Conservation (phyloP, 2,797 vertebrate genomes). For the Heliangelus exortis region DNA sequence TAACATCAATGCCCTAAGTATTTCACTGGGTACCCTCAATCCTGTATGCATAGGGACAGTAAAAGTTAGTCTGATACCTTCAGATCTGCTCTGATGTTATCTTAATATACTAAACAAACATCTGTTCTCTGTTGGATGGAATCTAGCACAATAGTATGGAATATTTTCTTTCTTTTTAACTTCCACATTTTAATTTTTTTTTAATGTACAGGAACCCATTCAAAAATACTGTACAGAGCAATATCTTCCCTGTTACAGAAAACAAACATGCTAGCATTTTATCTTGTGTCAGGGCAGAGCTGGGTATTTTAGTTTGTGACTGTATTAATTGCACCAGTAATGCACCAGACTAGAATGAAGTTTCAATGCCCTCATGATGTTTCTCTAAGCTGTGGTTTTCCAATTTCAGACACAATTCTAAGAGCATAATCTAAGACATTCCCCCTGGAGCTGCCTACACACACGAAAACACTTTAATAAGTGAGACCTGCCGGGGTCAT, state of each 20-base stretch:
- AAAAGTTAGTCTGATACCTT: constrained; percentile 28
- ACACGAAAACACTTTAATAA: constrained; percentile 77
- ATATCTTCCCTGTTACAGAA: not conserved
- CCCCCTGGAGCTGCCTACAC: constrained; percentile 68
- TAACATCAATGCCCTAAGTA: not conserved
- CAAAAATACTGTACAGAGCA: not conserved
- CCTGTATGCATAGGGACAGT: not conserved
- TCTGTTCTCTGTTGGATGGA: not conserved
- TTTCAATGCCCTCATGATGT: constrained; percentile 20
- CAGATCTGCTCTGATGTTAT: not conserved
- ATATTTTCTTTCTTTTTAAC: not conserved
- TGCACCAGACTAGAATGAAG: not conserved
- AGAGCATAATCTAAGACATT: constrained; percentile 70
- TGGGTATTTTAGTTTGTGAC: constrained; percentile 6
- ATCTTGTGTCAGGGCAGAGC: not conserved
- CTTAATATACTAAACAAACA: not conserved
- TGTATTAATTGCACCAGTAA: not conserved
- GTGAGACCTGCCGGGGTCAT: constrained; percentile 74
- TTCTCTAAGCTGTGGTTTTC: constrained; percentile 69
- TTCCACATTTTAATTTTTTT: not conserved
- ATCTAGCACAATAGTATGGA: not conserved
- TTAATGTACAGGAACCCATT: not conserved
- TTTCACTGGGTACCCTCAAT: constrained; percentile 15
- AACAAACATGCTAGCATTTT: not conserved
- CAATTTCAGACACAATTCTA: constrained; percentile 53